phyloP scores from a whole-genome alignment of 2,888 invertebrate species.

The Elegia similella region DNA sequence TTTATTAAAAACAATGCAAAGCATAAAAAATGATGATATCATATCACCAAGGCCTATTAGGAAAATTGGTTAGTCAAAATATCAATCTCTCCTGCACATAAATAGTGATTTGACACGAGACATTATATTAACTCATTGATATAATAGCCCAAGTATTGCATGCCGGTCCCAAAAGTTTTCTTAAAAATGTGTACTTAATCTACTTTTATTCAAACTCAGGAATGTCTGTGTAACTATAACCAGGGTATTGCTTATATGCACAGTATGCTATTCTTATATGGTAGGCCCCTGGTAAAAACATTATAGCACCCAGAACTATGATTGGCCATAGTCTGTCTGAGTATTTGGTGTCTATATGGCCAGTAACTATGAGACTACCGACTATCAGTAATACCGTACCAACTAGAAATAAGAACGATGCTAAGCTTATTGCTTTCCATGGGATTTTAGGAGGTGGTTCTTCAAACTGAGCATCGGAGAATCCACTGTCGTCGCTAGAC shows the following conservation, averaged over 20 bases:
- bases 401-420: conserved; percentile 88
- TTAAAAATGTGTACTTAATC: background rate
- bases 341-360: conserved; percentile 91
- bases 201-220: conserved; percentile 85
- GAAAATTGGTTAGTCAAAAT: too few relatives aligned
- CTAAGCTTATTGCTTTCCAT: conserved; percentile 91
- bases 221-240: conserved; percentile 93
- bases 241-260: conserved; percentile 91
- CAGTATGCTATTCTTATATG: conserved; percentile 93
- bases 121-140: too few relatives aligned
- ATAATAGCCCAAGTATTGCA: too few relatives aligned
- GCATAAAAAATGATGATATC: too few relatives aligned
- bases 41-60: too few relatives aligned
- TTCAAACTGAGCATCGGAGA: conserved; percentile 86
- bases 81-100: too few relatives aligned
- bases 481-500: conserved; percentile 83
- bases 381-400: conserved; percentile 89
- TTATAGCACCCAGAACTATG: conserved; percentile 91
- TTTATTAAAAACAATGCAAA: too few relatives aligned
- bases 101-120: too few relatives aligned
- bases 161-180: too few relatives aligned
- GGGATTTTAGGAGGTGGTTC: conserved; percentile 87
- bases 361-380: conserved; percentile 89
- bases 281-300: conserved; percentile 96
- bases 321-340: conserved; percentile 94